Percentiles rank a stretch among this genome's conserved stretches.
Conservation (phyloP, 2,113 vertebrate species). For the Nothoprocta perdicaria region DNA sequence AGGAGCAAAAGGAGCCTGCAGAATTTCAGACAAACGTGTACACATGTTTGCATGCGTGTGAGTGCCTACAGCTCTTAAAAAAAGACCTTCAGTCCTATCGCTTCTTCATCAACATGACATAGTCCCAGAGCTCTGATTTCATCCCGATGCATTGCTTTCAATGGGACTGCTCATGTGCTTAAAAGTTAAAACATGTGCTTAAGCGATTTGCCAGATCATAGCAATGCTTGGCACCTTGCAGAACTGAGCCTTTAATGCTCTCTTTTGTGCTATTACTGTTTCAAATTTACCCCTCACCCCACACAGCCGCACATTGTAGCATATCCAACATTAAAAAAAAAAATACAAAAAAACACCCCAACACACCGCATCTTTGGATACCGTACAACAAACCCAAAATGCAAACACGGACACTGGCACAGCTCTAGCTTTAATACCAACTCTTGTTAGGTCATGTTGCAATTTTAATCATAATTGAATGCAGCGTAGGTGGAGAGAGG, state of each 20-base stretch:
- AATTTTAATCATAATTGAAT: conserved; percentile 73
- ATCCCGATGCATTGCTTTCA: conserved; percentile 34
- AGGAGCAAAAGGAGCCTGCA: neutral
- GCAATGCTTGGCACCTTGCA: conserved; percentile 71
- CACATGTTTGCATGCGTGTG: neutral
- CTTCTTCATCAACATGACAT: conserved; percentile 61
- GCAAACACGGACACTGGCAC: conserved; percentile 68
- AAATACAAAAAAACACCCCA: neutral
- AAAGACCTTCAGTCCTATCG: conserved; percentile 47
- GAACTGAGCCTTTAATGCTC: conserved; percentile 71
- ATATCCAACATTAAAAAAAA: conserved; percentile 1
- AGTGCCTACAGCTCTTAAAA: conserved; percentile 34
- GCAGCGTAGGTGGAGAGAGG: conserved; percentile 50
- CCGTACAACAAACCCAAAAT: conserved; percentile 52
- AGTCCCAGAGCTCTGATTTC: conserved; percentile 66
- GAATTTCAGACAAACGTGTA: accelerated
- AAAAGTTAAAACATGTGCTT: conserved; percentile 73
- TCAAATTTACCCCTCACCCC: conserved; percentile 70
- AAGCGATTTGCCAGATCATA: conserved; percentile 69
- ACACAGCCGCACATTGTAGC: conserved; percentile 52
- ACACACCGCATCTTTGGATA: conserved; percentile 51
- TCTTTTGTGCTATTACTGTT: conserved; percentile 70
- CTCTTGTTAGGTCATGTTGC: conserved; percentile 71
- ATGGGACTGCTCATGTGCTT: conserved; percentile 66
- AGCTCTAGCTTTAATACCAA: conserved; percentile 2